Conservation (phyloP, 1,140 invertebrate genomes). For the Lepidurus apus region DNA sequence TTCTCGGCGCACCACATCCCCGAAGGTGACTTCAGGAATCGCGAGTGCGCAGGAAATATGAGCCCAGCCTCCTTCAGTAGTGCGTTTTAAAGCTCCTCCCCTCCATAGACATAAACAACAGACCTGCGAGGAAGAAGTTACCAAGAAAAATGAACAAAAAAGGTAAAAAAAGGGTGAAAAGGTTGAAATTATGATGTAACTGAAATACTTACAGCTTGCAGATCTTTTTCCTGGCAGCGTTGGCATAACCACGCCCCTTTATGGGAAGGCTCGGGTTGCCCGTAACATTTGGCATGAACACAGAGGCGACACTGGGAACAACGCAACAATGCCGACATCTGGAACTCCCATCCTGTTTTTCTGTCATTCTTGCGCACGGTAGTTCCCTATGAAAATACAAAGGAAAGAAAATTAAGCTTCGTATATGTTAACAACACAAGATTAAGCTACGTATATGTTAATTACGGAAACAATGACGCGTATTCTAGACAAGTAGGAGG, state of each 20-base stretch:
- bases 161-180: neutral
- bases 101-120: constrained; percentile 51
- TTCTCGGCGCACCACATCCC: constrained; percentile 44
- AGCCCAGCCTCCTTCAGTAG: constrained; percentile 53
- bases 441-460: neutral
- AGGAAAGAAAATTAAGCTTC: neutral
- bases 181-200: constrained; percentile 43
- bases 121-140: neutral
- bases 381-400: neutral
- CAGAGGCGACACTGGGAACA: constrained; percentile 8
- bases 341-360: neutral
- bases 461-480: neutral
- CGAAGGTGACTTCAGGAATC: constrained; percentile 46
- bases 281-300: constrained; percentile 36
- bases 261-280: constrained; percentile 41
- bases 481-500: neutral
- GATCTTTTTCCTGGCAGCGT: constrained; percentile 45
- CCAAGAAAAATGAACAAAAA: neutral
- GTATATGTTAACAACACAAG: neutral
- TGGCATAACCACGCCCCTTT: constrained; percentile 49
- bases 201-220: constrained; percentile 40
- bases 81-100: constrained; percentile 60
- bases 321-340: constrained; percentile 15
- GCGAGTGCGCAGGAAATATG: constrained; percentile 53
- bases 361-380: neutral